Percentiles rank a stretch among this genome's conserved stretches.
Evolutionary conservation across 1,140 invertebrate species (phyloP).

Genomic region (Marisa cornuarietis): DNA sequence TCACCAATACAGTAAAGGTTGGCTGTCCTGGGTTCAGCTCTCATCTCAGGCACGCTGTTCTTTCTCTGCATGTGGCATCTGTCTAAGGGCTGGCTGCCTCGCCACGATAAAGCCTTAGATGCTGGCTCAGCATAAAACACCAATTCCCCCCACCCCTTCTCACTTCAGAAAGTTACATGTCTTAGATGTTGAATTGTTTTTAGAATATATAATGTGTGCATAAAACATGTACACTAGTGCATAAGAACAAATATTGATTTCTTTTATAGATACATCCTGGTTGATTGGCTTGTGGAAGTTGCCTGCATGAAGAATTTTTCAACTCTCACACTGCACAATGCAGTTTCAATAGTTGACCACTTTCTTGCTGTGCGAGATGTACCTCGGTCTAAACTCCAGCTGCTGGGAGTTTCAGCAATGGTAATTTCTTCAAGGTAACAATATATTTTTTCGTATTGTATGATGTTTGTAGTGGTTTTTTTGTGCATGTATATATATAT

Average conservation of each 20-base stretch:
- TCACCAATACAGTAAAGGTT: too few relatives aligned
- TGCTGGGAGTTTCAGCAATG: conserved; percentile 63
- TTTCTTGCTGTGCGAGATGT: conserved; percentile 53
- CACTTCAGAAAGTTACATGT: too few relatives aligned
- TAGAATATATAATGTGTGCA: too few relatives aligned
- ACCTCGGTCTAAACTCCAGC: conserved; percentile 58
- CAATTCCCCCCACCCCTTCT: too few relatives aligned
- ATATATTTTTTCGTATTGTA: not conserved
- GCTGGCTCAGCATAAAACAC: too few relatives aligned
- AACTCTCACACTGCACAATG: conserved; percentile 57
- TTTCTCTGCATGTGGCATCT: too few relatives aligned
- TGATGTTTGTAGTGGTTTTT: not conserved
- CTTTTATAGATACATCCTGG: conserved; percentile 61
- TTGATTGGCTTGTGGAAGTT: conserved; percentile 66
- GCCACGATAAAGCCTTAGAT: too few relatives aligned
- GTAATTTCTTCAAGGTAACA: conserved; percentile 63
- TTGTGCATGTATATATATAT: not conserved
- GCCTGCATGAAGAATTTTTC: conserved; percentile 63
- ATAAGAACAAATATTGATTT: not conserved
- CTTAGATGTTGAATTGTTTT: too few relatives aligned
- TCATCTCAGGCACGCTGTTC: too few relatives aligned
- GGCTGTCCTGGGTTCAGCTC: too few relatives aligned
- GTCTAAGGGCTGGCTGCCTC: too few relatives aligned
- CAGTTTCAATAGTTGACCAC: conserved; percentile 63
- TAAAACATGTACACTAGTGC: too few relatives aligned